Percentiles rank a stretch among this genome's conserved stretches.
phyloP scores from a whole-genome alignment of 2,113 vertebrate species.

The Petrocephalus zakoni region DNA sequence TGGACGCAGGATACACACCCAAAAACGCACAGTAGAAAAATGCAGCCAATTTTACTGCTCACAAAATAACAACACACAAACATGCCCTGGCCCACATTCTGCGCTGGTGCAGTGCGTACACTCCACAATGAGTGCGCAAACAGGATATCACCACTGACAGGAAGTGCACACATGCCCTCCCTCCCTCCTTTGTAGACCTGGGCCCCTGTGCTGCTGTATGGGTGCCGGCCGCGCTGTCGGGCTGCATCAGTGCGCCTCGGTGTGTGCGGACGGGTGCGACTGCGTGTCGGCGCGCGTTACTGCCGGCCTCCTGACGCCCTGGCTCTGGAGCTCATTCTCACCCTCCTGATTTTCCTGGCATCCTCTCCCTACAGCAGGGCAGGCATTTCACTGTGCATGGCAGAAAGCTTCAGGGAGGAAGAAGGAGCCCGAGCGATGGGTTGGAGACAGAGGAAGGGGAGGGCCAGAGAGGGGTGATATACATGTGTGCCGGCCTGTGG shows the following conservation, averaged over 20 bases:
- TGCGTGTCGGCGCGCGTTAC: conserved; percentile 26
- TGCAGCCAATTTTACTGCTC: neutral
- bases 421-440: neutral
- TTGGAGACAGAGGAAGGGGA: neutral
- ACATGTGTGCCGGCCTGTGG: neutral
- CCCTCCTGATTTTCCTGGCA: conserved; percentile 22
- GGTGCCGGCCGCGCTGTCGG: neutral
- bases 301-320: conserved; percentile 37
- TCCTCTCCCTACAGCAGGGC: conserved; percentile 40
- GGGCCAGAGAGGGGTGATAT: neutral
- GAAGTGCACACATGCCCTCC: neutral
- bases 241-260: conserved; percentile 19
- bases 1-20: conserved; percentile 8
- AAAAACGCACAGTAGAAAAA: conserved; percentile 25
- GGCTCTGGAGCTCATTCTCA: conserved; percentile 48
- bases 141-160: neutral
- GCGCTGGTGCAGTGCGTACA: neutral
- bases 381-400: conserved; percentile 50
- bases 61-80: neutral
- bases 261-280: conserved; percentile 3
- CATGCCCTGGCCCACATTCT: neutral
- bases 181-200: neutral
- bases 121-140: neutral
- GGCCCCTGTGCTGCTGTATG: neutral
- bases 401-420: neutral